Evolutionary conservation across 2,113 vertebrate species (phyloP), one percentile per base, ranked within the genome.

Genomic region (Girardinichthys multiradiatus): DNA sequence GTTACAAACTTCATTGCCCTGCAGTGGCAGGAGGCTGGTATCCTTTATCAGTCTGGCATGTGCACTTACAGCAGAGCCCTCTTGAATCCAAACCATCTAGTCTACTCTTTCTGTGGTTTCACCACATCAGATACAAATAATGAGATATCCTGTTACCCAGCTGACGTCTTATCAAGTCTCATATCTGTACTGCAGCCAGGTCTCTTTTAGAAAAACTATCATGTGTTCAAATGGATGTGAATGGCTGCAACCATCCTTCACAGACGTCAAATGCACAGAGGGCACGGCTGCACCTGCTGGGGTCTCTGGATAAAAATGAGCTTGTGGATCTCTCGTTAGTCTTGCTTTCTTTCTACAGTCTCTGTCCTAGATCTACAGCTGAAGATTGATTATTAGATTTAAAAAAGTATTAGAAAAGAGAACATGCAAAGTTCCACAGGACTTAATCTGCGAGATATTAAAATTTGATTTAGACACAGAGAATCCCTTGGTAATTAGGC

Each of bases 161-260:
- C 31, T 76, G 79, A 69, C 72, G 37, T 72, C 27, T 69, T 21
- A 31, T 27, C 59, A 69, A 31, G 62, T 76, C 45, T 65, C 12
- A 69, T 74, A 60, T 72, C 64, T 67, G 62, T 29, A 39, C 15
- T 3, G 1, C 69, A 79, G 80, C 82, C 82, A 79, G 70, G 64
- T 77, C 70, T 58, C 14, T 70, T 87, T 77, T 57, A 70, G 72
- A 80, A 70, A 75, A 71, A 37, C 39, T 37, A 69, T 77, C 85
- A 81, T 28, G 27, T 24, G 42, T 70, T 21, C 12, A 26, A 45
- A 35, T 57, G 19, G 63, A 54, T 28, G 28, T 70, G 39, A 45
- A n/a, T 17, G 31, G 42, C 26, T 71, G 29, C 71, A 67, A 2
- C 33, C 70, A 48, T 30, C 60, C 62, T 45, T 63, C 42, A 39